Evolutionary conservation across 2,888 invertebrate species (phyloP), one percentile per base, ranked within the genome.

Genomic region (Tricholauxania praeusta): DNA sequence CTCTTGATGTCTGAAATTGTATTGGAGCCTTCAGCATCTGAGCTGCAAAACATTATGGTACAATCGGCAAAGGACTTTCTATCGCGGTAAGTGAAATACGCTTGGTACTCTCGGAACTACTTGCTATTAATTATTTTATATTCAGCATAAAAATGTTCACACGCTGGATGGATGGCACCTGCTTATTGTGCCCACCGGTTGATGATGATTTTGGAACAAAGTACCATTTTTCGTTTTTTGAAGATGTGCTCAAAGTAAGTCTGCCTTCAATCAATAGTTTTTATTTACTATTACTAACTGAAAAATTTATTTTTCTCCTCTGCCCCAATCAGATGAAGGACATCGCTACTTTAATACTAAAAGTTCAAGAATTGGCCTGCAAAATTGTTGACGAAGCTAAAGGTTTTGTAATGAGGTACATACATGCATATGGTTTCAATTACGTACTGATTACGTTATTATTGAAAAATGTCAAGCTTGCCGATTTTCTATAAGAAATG

Each of bases 141-240:
- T 79, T 49, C 81, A 93, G 93, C 74, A 85, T 95, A 8, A 93
- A 93, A 79, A 86, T 89, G 1, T 94, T 97, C 82, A 91, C 93
- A 0, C 91, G 97, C 12, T 97, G 97, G 97, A 93, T 95, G 93
- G 89, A 91, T 79, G 92, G 92, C 14, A 93, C 94, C 1, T 97
- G 96, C 81, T 82, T 94, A 0, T 90, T 92, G 53, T 94, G 94
- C 74, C 89, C 91, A 1, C 78, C 80, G 0, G 75, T 82, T 15
- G 83, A 84, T 6, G 90, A 90, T 3, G 89, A 90, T 6, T 60
- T 71, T 7, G 80, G 79, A 19, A 74, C 76, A 62, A 52, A 92
- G 89, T 79, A 91, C 78, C 88, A 90, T 1, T 94, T 93, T 84
- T 93, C 93, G 0, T 96, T 92, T 87, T 95, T 93, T 81, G 93